phyloP scores from a whole-genome alignment of 2,888 invertebrate species.

The Agrochola lychnidis region DNA sequence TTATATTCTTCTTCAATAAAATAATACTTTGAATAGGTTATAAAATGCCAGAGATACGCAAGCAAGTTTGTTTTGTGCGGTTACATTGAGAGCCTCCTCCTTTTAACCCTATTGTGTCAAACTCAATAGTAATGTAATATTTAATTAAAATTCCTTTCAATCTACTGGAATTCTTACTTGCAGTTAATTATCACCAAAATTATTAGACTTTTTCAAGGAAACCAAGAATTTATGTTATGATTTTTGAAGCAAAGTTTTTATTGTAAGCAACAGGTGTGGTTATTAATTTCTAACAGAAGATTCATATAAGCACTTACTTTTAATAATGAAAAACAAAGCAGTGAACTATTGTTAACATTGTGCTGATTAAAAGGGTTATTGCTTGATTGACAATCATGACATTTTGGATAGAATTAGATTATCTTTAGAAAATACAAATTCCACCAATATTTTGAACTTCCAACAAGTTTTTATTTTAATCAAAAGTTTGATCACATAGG shows the following conservation, averaged over 20 bases:
- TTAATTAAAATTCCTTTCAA: neutral
- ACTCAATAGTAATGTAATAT: neutral
- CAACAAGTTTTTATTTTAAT: neutral
- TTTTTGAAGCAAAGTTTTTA: neutral
- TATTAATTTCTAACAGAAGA: neutral
- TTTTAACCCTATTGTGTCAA: neutral
- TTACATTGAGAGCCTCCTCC: neutral
- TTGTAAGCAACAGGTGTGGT: slow-evolving; percentile 11
- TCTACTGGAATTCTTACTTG: neutral
- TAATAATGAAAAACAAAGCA: neutral
- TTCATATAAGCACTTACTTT: neutral
- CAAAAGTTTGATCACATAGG: neutral
- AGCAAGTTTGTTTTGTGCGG: neutral
- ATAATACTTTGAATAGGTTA: neutral
- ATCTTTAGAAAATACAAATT: neutral
- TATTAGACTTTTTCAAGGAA: neutral
- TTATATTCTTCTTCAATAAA: neutral
- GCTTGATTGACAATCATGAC: neutral
- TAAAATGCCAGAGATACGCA: neutral
- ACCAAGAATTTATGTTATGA: slow-evolving; percentile 23
- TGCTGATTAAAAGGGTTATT: neutral
- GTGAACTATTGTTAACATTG: neutral
- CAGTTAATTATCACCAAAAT: neutral
- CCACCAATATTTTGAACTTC: neutral
- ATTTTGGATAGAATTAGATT: neutral